phyloP scores from a whole-genome alignment of 1,140 invertebrate genomes.

The Ephestia elutella region DNA sequence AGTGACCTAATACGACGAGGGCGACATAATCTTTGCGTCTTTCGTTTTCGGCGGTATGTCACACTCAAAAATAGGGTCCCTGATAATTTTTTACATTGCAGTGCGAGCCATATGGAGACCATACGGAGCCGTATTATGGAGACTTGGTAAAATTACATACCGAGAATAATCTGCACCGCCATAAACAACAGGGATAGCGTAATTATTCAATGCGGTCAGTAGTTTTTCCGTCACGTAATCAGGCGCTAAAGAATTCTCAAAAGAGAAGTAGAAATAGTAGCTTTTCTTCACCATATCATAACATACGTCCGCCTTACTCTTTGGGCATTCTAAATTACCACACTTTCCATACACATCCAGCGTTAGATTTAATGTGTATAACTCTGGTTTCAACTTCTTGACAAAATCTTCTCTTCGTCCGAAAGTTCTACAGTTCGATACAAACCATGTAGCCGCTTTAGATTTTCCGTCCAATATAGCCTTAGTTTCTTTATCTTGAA shows the following conservation, averaged over 20 bases:
- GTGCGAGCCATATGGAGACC: too few relatives aligned
- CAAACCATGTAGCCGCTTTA: constrained; percentile 73
- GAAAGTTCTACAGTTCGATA: constrained; percentile 74
- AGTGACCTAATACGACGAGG: too few relatives aligned
- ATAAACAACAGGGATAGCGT: constrained; percentile 74
- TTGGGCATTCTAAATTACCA: constrained; percentile 39
- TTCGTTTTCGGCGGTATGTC: too few relatives aligned
- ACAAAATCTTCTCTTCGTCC: constrained; percentile 67
- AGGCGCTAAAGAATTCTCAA: constrained; percentile 78
- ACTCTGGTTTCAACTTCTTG: constrained; percentile 40
- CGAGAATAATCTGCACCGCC: constrained; percentile 65
- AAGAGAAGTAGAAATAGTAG: constrained; percentile 82
- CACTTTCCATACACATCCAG: constrained; percentile 82
- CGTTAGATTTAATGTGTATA: constrained; percentile 41
- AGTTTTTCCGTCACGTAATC: constrained; percentile 82
- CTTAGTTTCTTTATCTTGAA: constrained; percentile 24
- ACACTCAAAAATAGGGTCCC: too few relatives aligned
- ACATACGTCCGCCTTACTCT: constrained; percentile 34
- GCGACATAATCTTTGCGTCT: too few relatives aligned
- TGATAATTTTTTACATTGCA: too few relatives aligned
- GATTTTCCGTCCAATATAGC: constrained; percentile 40
- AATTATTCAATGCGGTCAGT: constrained; percentile 63
- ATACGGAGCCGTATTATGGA: too few relatives aligned
- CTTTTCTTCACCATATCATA: constrained; percentile 56
- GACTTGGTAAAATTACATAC: too few relatives aligned